Evolutionary conservation across 2,113 vertebrate species (phyloP).

Genomic region (Sturnus vulgaris): DNA sequence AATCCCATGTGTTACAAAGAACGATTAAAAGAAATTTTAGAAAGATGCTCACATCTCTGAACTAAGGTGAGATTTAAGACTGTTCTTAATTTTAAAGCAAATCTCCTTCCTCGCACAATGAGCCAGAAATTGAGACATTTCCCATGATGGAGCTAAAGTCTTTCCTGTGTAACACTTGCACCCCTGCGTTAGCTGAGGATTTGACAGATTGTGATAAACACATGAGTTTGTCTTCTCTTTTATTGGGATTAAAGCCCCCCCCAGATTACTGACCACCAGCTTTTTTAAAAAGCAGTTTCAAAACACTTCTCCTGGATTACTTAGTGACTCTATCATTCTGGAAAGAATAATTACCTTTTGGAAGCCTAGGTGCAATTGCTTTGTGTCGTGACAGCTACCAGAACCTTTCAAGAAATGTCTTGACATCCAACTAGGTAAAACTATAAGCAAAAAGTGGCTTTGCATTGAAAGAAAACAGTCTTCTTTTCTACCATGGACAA

Average conservation of each 20-base stretch:
- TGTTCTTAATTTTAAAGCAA: not conserved
- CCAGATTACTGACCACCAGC: not conserved
- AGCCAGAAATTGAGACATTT: not conserved
- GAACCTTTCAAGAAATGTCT: not conserved
- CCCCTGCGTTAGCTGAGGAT: accelerated
- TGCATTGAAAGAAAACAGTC: not conserved
- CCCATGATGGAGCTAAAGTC: not conserved
- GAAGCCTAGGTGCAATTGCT: not conserved
- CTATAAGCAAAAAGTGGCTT: not conserved
- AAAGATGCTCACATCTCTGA: not conserved
- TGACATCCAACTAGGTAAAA: not conserved
- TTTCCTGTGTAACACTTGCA: not conserved
- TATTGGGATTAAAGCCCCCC: not conserved
- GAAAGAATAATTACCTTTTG: not conserved
- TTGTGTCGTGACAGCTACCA: not conserved
- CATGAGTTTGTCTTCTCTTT: not conserved
- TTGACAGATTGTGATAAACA: not conserved
- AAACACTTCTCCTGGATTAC: not conserved
- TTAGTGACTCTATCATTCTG: not conserved
- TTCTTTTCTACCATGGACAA: not conserved
- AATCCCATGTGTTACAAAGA: not conserved
- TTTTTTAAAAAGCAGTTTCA: not conserved
- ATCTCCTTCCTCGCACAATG: not conserved
- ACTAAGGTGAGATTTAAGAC: not conserved
- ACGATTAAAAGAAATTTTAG: not conserved